These are phyloP conservation scores for Agrochola macilenta DNA, from an alignment of 2,888 invertebrate genomes.

Conservation along the genomic window DNA sequence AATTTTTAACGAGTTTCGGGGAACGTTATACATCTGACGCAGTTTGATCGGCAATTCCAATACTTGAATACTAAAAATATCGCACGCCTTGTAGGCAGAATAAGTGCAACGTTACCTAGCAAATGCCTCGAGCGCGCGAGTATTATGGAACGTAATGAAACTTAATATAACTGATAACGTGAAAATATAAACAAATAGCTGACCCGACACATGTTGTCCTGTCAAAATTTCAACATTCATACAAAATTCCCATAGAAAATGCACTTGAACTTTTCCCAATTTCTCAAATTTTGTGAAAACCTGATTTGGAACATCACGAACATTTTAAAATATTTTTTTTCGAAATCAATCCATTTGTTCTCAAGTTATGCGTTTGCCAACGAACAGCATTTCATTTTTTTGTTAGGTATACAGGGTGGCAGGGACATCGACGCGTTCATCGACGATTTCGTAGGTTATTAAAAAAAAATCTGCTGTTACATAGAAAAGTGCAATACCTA, in stretches of 20 bases:
- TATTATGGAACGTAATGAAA: neutral
- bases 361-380: neutral
- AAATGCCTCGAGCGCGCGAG: too few relatives aligned
- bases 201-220: neutral
- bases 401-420: too few relatives aligned
- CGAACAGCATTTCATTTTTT: neutral
- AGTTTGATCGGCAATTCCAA: slow-evolving; percentile 2
- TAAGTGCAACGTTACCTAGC: too few relatives aligned
- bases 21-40: slow-evolving; percentile 2
- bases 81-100: too few relatives aligned
- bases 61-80: slow-evolving; percentile 7
- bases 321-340: neutral
- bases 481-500: too few relatives aligned
- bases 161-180: neutral
- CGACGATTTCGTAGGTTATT: too few relatives aligned
- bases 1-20: slow-evolving; percentile 13
- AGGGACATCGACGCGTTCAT: too few relatives aligned
- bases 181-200: neutral
- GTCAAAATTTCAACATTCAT: neutral
- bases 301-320: too few relatives aligned
- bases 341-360: neutral
- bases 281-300: neutral
- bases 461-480: too few relatives aligned
- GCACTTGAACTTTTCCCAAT: neutral
- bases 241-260: neutral